A percentile compares a stretch with the other conserved stretches of the same genome.
These are phyloP conservation scores for Hypsopygia costalis DNA, from an alignment of 2,888 invertebrate genomes.

Conservation along the genomic window DNA sequence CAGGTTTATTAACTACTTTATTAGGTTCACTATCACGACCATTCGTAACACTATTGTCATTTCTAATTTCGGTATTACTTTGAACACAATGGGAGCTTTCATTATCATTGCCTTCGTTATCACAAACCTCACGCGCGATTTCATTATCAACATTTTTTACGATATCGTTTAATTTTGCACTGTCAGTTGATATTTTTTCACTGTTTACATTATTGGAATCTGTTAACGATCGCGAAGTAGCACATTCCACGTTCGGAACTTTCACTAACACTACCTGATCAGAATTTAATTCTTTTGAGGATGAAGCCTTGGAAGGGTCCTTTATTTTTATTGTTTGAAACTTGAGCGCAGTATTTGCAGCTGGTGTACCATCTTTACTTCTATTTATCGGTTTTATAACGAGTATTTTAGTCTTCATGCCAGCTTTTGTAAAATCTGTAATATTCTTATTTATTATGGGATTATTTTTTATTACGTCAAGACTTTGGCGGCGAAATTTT, in stretches of 20 bases:
- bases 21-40: constrained; percentile 3
- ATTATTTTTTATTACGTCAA: constrained; percentile 62
- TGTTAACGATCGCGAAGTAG: constrained; percentile 29
- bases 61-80: not conserved
- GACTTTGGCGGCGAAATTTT: constrained; percentile 58
- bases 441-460: constrained; percentile 67
- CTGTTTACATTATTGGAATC: constrained; percentile 20
- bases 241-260: constrained; percentile 61
- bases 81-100: not conserved
- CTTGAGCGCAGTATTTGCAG: constrained; percentile 49
- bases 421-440: constrained; percentile 62
- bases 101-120: not conserved
- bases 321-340: constrained; percentile 86
- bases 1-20: not conserved
- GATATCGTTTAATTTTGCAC: not conserved
- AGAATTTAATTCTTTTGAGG: constrained; percentile 43
- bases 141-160: not conserved
- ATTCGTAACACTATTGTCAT: not conserved
- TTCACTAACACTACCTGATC: constrained; percentile 67
- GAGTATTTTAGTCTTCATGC: constrained; percentile 71
- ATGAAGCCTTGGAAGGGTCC: constrained; percentile 48
- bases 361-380: constrained; percentile 48
- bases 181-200: constrained; percentile 7
- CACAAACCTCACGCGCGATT: not conserved
- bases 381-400: constrained; percentile 70